These are phyloP conservation scores for Globicephala melas DNA, from an alignment of 2,113 vertebrate species.

Conservation along the genomic window DNA sequence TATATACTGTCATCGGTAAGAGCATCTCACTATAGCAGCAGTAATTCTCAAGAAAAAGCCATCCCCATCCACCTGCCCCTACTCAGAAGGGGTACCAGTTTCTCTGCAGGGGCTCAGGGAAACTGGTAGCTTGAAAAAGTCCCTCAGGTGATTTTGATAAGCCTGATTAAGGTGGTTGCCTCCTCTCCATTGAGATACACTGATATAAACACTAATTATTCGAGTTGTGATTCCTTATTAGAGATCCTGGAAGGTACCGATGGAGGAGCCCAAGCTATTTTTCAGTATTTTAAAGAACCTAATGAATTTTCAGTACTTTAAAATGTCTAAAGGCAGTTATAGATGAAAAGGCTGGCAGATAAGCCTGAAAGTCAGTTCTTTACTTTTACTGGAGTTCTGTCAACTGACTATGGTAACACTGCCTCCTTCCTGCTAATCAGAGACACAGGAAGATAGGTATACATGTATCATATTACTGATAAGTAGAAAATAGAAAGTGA, in stretches of 20 bases:
- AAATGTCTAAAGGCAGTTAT: not conserved
- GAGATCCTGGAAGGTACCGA: not conserved
- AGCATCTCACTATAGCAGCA: not conserved
- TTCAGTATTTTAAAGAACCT: constrained; percentile 3
- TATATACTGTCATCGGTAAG: not conserved
- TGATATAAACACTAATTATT: not conserved
- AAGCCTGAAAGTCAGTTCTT: not conserved
- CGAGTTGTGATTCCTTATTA: not conserved
- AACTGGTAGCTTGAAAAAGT: not conserved
- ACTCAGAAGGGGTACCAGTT: not conserved
- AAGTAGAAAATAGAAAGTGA: not conserved
- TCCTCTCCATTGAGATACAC: not conserved
- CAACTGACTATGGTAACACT: not conserved
- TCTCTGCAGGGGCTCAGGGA: not conserved
- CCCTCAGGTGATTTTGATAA: constrained; percentile 7
- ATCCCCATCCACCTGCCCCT: not conserved
- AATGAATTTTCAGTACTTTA: not conserved
- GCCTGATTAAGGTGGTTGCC: not conserved
- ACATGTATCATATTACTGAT: not conserved
- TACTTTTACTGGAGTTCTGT: not conserved
- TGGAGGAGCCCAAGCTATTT: not conserved
- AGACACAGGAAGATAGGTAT: not conserved
- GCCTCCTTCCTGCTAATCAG: not conserved
- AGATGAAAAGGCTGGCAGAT: not conserved
- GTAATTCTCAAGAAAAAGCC: not conserved